Percentiles rank a stretch among this genome's conserved stretches.
phyloP scores from a whole-genome alignment of 2,797 vertebrate species.

The Salmo trutta region DNA sequence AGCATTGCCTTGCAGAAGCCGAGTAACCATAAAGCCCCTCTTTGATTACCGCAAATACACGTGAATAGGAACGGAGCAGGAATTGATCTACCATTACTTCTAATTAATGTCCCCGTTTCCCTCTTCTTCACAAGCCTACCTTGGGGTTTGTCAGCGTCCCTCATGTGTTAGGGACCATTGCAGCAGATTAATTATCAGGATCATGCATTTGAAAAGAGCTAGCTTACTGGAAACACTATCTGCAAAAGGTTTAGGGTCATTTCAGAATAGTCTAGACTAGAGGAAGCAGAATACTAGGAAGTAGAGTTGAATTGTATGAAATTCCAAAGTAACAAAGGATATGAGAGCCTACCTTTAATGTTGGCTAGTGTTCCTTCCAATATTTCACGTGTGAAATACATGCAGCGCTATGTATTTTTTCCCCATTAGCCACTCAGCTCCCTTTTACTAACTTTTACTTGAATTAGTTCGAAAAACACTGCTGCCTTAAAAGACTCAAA shows the following conservation, averaged over 20 bases:
- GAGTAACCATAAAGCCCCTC: slow-evolving; percentile 54
- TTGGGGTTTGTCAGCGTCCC: slow-evolving; percentile 35
- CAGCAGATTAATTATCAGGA: slow-evolving; percentile 3
- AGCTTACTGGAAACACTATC: neutral
- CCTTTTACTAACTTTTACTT: too few relatives aligned
- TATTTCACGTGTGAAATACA: too few relatives aligned
- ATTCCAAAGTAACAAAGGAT: too few relatives aligned
- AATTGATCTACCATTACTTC: slow-evolving; percentile 71
- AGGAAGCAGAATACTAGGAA: too few relatives aligned
- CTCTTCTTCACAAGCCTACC: slow-evolving; percentile 21
- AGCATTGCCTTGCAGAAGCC: slow-evolving; percentile 44
- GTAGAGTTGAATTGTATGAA: too few relatives aligned
- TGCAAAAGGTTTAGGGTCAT: neutral
- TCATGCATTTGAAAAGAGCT: neutral
- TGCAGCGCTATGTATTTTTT: too few relatives aligned
- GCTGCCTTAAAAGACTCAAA: neutral
- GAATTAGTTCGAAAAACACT: neutral
- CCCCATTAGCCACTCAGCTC: neutral
- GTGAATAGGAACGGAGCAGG: slow-evolving; percentile 62
- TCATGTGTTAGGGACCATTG: slow-evolving; percentile 26
- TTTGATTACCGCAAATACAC: slow-evolving; percentile 64
- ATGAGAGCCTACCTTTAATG: too few relatives aligned
- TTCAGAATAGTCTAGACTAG: too few relatives aligned
- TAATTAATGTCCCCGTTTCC: slow-evolving; percentile 69
- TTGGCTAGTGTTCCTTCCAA: too few relatives aligned